Evolutionary conservation across 2,797 vertebrate species (phyloP), one percentile per base, ranked within the genome.

Genomic region (Labeo calbasu): DNA sequence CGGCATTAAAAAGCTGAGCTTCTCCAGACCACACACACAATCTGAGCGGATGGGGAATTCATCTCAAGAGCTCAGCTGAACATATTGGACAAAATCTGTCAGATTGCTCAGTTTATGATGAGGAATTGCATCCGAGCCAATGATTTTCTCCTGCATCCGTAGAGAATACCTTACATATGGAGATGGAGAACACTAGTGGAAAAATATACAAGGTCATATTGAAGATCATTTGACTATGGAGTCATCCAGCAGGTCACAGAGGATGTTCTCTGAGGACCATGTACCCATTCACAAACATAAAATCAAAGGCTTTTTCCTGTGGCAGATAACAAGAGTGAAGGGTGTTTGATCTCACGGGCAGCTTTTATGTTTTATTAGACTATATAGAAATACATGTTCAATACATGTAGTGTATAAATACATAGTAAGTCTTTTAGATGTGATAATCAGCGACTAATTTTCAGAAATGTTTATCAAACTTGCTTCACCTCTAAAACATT

Each of bases 1-100:
- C 40, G 75, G 81, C 77, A 85, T 83, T 75, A 83, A 83, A 78
- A 83, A 59, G 73, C n/a, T n/a, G 23, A 81, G 77, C 71, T 70
- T 65, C 43, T 73, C 51, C 83, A 59, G 65, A 70, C 66, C 81
- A 77, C 81, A 71, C 75, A 57, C 48, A 75, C 70, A 65, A 59
- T 2, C 66, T 23, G n/a, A 77, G 55, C 28, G 71, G 19, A 81
- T 32, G 40, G 57, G 48, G 40, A 84, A 63, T 80, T 81, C 40
- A 28, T 77, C 82, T 81, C 71, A 77, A 80, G 82, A 55, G 65
- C 63, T 66, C 50, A 43, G 51, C 25, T 77, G 55, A 80, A 72
- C 66, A 78, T 80, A 85, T 50, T 71, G 14, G 25, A 66, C 69
- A 75, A 77, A 72, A 83, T 79, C 68, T 46, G 85, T 66, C 57